phyloP scores from a whole-genome alignment of 1,140 invertebrate species.

The Belonocnema kinseyi region DNA sequence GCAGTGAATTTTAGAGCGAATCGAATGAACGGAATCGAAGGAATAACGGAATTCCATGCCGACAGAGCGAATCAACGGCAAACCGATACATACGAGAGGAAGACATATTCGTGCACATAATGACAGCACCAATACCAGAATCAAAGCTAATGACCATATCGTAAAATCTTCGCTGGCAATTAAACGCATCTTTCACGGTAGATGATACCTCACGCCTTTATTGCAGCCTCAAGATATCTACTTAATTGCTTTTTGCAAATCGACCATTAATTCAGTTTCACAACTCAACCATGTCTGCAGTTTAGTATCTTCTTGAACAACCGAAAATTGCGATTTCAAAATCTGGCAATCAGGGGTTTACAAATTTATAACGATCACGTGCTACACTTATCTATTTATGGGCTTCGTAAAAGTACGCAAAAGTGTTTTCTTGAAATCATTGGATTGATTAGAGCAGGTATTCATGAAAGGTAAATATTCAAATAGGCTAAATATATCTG shows the following conservation, averaged over 20 bases:
- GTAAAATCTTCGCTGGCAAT: slow-evolving; percentile 56
- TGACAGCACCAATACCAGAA: slow-evolving; percentile 39
- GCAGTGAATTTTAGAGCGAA: slow-evolving; percentile 21
- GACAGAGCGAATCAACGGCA: neutral
- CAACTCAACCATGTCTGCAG: neutral
- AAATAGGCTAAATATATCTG: too few relatives aligned
- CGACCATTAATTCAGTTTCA: slow-evolving; percentile 57
- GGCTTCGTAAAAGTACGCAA: too few relatives aligned
- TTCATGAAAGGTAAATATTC: too few relatives aligned
- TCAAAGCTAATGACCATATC: slow-evolving; percentile 50
- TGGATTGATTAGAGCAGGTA: too few relatives aligned
- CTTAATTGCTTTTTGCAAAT: slow-evolving; percentile 59
- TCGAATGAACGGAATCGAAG: slow-evolving; percentile 25
- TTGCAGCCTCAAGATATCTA: slow-evolving; percentile 41
- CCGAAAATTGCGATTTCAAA: neutral
- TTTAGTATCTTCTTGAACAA: slow-evolving; percentile 25
- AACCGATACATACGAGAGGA: neutral
- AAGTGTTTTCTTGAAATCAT: too few relatives aligned
- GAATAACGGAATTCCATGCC: slow-evolving; percentile 19
- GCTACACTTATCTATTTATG: too few relatives aligned
- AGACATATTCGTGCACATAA: slow-evolving; percentile 6
- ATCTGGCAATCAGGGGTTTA: neutral
- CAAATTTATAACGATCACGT: too few relatives aligned
- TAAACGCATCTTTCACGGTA: slow-evolving; percentile 53
- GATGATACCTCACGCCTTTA: slow-evolving; percentile 49